Evolutionary conservation across 2,113 vertebrate species (phyloP), one percentile per base, ranked within the genome.

Genomic region (Xyrauchen texanus): DNA sequence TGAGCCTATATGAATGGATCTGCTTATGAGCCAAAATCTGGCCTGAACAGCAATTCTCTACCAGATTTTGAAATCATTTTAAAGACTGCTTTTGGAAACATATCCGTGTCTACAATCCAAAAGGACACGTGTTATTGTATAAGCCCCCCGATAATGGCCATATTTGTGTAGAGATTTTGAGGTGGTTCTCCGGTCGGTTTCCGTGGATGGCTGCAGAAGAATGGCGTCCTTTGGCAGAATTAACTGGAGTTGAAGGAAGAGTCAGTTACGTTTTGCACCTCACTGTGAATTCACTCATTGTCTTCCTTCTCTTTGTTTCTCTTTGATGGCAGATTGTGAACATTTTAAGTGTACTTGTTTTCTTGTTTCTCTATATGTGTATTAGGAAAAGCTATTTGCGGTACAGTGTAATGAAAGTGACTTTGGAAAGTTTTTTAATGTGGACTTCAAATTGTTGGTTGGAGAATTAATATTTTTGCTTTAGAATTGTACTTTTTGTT

Each of bases 181-280:
- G 74, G 74, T 53, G 60, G 0, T 15, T 11, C 61, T 70, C 44
- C 52, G 21, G 21, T 44, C 73, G 53, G 15, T 72, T 46, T 60
- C 9, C 7, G 12, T 15, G 44, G 44, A 63, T 4, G 63, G 51
- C 67, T 67, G 52, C 52, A 49, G 49, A 44, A 78, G 57, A 44
- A 78, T 78, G 76, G 34, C 63, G 77, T 79, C 77, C 67, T 62
- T 52, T 63, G 34, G 21, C 72, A 70, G 66, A 75, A 73, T 16
- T 63, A 80, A 64, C 78, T 73, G 78, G 78, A 81, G 79, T 58
- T 69, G 79, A 46, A 64, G 55, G 62, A 68, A 46, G 72, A 47
- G 16, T 76, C 53, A 21, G 45, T 42, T 53, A 58, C 45, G 44
- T 55, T 81, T 71, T 73, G 80, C 80, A 57, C 74, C 80, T 77